A percentile compares a stretch with the other conserved stretches of the same genome.
Evolutionary conservation across 1,140 invertebrate genomes (phyloP).

Genomic region (Phthorimaea operculella): DNA sequence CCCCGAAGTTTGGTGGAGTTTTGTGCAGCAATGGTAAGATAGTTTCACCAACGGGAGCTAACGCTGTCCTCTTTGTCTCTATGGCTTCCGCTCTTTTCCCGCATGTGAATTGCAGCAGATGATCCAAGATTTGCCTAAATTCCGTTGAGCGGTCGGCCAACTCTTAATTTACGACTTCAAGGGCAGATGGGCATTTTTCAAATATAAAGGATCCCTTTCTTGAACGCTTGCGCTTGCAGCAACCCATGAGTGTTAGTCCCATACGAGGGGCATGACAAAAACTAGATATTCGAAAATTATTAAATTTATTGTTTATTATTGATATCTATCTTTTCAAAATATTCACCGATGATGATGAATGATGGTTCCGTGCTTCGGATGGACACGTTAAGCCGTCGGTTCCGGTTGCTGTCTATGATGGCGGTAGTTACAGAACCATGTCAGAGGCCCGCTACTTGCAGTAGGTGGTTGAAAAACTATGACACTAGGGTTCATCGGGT

Average conservation of each 20-base stretch:
- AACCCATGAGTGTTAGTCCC: slow-evolving; percentile 11
- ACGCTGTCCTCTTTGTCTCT: slow-evolving; percentile 2
- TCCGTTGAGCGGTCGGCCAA: background rate
- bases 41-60: background rate
- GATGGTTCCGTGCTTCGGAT: too few relatives aligned
- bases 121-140: slow-evolving; percentile 4
- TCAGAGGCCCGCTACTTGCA: too few relatives aligned
- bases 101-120: slow-evolving; percentile 8
- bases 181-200: background rate
- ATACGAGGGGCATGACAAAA: too few relatives aligned
- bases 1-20: slow-evolving; percentile 3
- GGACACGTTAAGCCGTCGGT: too few relatives aligned
- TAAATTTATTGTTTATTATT: too few relatives aligned
- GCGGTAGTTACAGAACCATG: too few relatives aligned
- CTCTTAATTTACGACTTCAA: background rate
- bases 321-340: too few relatives aligned
- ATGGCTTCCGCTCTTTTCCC: slow-evolving; percentile 8
- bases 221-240: background rate
- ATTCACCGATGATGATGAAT: too few relatives aligned
- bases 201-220: background rate
- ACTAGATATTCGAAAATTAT: too few relatives aligned
- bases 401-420: too few relatives aligned
- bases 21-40: background rate
- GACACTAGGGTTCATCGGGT: too few relatives aligned
- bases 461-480: too few relatives aligned